phyloP scores from a whole-genome alignment of 2,797 vertebrate genomes.

The Ctenopoma kingsleyae region DNA sequence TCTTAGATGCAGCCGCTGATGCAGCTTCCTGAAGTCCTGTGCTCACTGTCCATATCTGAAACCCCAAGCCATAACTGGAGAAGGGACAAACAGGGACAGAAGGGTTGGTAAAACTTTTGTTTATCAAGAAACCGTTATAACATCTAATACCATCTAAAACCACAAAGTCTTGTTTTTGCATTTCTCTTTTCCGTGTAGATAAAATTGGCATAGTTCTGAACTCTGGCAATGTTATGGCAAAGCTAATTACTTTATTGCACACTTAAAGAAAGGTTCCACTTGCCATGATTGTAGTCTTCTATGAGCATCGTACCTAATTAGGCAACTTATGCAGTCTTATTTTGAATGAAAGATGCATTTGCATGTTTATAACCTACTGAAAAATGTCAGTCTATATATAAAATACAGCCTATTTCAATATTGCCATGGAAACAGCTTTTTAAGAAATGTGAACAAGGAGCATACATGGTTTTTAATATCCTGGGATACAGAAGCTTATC shows the following conservation, averaged over 20 bases:
- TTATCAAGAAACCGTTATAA: not conserved
- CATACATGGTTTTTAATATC: slow-evolving; percentile 33
- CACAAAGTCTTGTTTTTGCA: not conserved
- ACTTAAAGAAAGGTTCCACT: slow-evolving; percentile 1
- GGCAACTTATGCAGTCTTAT: not conserved
- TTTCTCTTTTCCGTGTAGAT: not conserved
- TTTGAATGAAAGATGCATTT: slow-evolving; percentile 7
- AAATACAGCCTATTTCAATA: slow-evolving; percentile 8
- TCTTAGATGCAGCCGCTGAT: slow-evolving; percentile 6
- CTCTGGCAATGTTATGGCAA: not conserved
- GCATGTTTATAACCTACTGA: not conserved
- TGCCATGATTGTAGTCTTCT: not conserved
- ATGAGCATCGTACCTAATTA: not conserved
- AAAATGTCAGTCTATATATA: not conserved
- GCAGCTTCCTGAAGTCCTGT: slow-evolving; percentile 5
- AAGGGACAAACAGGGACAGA: slow-evolving; percentile 1
- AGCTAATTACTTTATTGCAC: not conserved
- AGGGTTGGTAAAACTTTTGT: not conserved
- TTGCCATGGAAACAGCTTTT: slow-evolving; percentile 26
- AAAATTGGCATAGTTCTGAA: not conserved
- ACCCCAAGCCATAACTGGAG: not conserved
- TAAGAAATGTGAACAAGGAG: slow-evolving; percentile 17
- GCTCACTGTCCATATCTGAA: not conserved
- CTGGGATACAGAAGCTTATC: slow-evolving; percentile 39
- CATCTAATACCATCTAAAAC: not conserved